Evolutionary conservation across 1,140 invertebrate species (phyloP), one percentile per base, ranked within the genome.

Genomic region (Bombyx mandarina): DNA sequence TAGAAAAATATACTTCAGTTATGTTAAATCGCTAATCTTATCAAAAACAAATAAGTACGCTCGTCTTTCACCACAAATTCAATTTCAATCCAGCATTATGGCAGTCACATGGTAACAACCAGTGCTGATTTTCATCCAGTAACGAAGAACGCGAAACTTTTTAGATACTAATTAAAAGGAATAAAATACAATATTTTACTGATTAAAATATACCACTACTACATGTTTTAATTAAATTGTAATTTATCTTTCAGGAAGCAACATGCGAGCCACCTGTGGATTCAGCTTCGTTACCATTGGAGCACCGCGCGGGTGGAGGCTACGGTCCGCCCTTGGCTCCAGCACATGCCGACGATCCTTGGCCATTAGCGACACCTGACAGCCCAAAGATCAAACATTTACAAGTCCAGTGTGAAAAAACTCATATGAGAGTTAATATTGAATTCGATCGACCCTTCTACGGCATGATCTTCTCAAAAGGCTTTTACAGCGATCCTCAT

Each of bases 361-460:
- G 95, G 95, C 95, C 95, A 0, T 77, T 96, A 53, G 91, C 93
- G 9, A 92, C 93, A 22, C 93, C 93, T 1, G 95, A 97, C 72
- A 96, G 96, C 77, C 96, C 96, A 1, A 94, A 96, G 79, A 97
- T 97, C 65, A 96, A 96, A 77, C 93, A 95, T 71, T 82, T 98
- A 43, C 96, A 98, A 86, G 97, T 98, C 48, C 96, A 97, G 77
- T 98, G 97, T 82, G 96, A 98, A 82, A 98, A 98, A 85, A 97
- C 96, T 47, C 94, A 96, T 75, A 98, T 98, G 96, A 89, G 95
- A 42, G 96, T 98, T 7, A 96, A 96, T 82, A 96, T 98, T 67
- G 95, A 97, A 79, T 98, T 98, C 86, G 96, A 98, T 78, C 90
- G 96, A 43, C 96, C 97, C 0, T 98, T 98, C 88, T 97, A 97